A percentile compares a stretch with the other conserved stretches of the same genome.
Conservation (phyloP, 2,113 vertebrate species). For the Tychaedon coryphoeus region DNA sequence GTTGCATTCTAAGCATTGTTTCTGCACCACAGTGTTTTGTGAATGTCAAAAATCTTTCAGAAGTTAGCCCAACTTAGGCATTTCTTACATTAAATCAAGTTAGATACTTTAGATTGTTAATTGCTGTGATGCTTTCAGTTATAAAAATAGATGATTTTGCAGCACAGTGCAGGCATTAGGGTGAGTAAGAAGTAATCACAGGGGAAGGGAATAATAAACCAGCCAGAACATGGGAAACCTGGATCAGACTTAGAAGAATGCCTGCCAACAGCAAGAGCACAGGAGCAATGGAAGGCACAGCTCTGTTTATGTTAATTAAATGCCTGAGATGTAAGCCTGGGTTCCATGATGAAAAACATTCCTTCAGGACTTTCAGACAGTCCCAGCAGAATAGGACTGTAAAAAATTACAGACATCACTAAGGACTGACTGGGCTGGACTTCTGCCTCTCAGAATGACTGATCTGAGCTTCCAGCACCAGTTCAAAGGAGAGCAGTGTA, state of each 20-base stretch:
- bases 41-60: background rate
- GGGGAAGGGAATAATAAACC: background rate
- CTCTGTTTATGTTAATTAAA: background rate
- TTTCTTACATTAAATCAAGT: background rate
- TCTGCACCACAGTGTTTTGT: background rate
- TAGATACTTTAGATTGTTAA: background rate
- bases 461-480: background rate
- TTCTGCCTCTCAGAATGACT: background rate
- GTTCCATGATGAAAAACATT: background rate
- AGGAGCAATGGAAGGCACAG: background rate
- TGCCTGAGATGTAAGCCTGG: background rate
- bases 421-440: background rate
- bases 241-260: background rate
- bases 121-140: background rate
- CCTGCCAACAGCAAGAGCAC: background rate
- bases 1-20: background rate
- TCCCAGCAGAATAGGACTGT: background rate
- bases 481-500: background rate
- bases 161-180: background rate
- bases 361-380: background rate
- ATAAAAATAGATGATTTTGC: background rate
- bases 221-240: background rate
- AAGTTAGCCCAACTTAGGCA: background rate
- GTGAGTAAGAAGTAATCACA: background rate
- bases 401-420: background rate